Conservation (phyloP, 2,888 invertebrate species). For the Lissocephala sabroskyi region DNA sequence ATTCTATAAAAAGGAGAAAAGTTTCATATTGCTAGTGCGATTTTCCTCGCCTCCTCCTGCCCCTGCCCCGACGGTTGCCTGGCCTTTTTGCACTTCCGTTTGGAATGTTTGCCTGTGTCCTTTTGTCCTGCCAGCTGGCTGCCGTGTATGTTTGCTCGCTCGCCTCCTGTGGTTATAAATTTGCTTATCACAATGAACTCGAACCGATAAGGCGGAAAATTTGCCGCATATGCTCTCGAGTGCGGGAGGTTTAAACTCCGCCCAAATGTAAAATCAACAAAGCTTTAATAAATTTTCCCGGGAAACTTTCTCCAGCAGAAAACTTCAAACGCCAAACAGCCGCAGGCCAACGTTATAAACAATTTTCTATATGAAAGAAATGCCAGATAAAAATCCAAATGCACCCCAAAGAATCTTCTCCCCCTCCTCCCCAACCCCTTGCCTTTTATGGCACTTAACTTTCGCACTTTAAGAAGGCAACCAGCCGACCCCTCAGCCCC, state of each 20-base stretch:
- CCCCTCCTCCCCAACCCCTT: slow-evolving; percentile 10
- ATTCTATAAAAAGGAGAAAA: slow-evolving; percentile 48
- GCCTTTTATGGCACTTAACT: slow-evolving; percentile 46
- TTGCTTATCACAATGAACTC: slow-evolving; percentile 46
- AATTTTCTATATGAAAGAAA: background rate
- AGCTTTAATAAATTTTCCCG: too few species aligned
- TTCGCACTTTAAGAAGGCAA: slow-evolving; percentile 34
- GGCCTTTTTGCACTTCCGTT: background rate
- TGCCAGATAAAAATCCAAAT: background rate
- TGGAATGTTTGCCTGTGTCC: slow-evolving; percentile 4
- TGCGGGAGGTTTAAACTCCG: slow-evolving; percentile 25
- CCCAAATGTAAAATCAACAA: too few species aligned
- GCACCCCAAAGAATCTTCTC: background rate
- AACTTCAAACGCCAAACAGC: background rate
- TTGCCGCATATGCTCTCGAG: slow-evolving; percentile 23
- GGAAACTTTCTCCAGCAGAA: slow-evolving; percentile 10
- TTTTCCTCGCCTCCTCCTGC: background rate
- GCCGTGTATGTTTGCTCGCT: slow-evolving; percentile 4
- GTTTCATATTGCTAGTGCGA: slow-evolving; percentile 50
- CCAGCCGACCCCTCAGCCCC: too few species aligned
- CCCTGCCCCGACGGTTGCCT: background rate
- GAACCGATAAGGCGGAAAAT: slow-evolving; percentile 37
- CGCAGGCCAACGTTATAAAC: background rate
- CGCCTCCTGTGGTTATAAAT: slow-evolving; percentile 31
- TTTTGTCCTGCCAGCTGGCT: slow-evolving; percentile 14